Evolutionary conservation across 2,888 invertebrate species (phyloP), one percentile per base, ranked within the genome.

Genomic region (Diaprepes abbreviatus): DNA sequence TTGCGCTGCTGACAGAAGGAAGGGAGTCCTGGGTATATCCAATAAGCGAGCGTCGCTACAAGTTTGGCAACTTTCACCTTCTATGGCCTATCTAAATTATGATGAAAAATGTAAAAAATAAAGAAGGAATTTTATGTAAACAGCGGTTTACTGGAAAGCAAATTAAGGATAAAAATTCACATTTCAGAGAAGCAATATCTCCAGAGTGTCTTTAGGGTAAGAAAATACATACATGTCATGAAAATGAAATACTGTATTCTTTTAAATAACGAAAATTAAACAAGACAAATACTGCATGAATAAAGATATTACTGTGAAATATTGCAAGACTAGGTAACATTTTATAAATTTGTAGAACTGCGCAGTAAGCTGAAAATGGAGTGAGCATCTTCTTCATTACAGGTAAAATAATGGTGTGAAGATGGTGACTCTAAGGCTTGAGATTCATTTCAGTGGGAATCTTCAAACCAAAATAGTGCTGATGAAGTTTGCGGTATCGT

Each of bases 401-500:
- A 3, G 21, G 16, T 2, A 10, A 45, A 45, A 45, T 45, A 45
- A 7, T 45, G 45, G 7, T 45, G 19, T 45, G 45, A 6, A 6
- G 45, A 45, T n/a, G n/a, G n/a, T n/a, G n/a, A n/a, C n/a, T n/a
- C n/a, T n/a, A n/a, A 19, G 45, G 45, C 7, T 40, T 40, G 2
- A 14, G 40, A 14, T 45, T 45, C 45, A 19, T 19, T 45, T 19
- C 19, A 45, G 45, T 45, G 12, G n/a, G 19, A 45, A 17, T 45
- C 6, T 45, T 1, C 45, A 45, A 19, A 19, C 6, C 19, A 45
- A 45, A 10, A 9, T 17, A 17, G 19, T 45, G 6, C 19, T 45
- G 19, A 19, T 5, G 45, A 45, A 45, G 45, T 6, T 19, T 19
- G 45, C 45, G 45, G 45, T 19, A 45, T 45, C 19, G 45, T 45